Conservation (phyloP, 2,888 invertebrate genomes). For the Drosophila sordidapex region DNA sequence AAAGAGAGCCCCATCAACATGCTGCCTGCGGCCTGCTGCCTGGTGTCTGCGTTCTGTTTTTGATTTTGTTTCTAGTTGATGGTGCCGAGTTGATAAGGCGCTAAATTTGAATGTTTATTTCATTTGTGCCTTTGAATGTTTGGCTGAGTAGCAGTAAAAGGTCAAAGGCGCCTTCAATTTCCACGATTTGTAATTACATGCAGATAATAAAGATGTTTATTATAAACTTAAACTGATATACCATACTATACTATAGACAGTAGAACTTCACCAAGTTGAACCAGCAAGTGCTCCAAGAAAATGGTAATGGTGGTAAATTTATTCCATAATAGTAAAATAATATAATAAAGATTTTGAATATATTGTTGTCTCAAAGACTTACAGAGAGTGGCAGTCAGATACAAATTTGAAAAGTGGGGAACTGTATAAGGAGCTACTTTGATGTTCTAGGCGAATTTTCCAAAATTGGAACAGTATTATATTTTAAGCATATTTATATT, state of each 20-base stretch:
- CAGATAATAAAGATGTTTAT: conserved; percentile 35
- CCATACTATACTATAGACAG: not conserved
- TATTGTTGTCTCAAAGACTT: not conserved
- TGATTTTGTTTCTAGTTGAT: conserved; percentile 14
- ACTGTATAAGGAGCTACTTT: not conserved
- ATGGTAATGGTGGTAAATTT: not conserved
- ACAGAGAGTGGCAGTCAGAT: not conserved
- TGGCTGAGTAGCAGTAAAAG: conserved; percentile 42
- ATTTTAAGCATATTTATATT: not conserved
- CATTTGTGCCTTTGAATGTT: conserved; percentile 34
- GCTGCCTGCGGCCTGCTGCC: conserved; percentile 39
- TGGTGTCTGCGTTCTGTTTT: conserved; percentile 1
- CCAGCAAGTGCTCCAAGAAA: not conserved
- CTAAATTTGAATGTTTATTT: conserved; percentile 55
- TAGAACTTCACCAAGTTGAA: not conserved
- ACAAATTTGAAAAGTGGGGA: not conserved
- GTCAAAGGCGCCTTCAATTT: conserved; percentile 67
- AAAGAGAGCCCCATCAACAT: conserved; percentile 35
- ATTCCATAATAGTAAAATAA: not conserved
- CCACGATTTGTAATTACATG: conserved; percentile 35
- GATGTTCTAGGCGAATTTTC: not conserved
- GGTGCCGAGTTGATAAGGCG: conserved; percentile 56
- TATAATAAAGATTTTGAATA: not conserved
- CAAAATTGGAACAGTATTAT: not conserved
- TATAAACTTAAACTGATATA: not conserved